These are phyloP conservation scores for Macrosiphum euphorbiae DNA, from an alignment of 2,888 invertebrate genomes.

Conservation along the genomic window DNA sequence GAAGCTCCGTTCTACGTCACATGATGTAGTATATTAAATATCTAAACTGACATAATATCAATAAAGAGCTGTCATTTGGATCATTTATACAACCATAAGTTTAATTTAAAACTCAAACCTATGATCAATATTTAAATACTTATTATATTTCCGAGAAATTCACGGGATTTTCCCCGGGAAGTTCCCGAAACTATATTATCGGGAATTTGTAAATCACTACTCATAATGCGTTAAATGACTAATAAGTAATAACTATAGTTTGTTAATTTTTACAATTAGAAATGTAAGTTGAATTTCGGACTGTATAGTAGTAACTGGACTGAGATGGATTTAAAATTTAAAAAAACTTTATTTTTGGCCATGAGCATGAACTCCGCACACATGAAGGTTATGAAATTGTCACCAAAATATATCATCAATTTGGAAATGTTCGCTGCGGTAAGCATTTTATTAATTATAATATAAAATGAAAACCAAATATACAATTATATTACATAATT, in stretches of 20 bases:
- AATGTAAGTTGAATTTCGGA: constrained; percentile 4
- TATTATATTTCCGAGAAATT: too few relatives aligned
- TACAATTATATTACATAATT: not conserved
- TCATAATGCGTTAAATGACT: too few relatives aligned
- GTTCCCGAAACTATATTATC: too few relatives aligned
- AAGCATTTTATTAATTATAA: not conserved
- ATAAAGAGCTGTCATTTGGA: too few relatives aligned
- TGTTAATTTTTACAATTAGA: not conserved
- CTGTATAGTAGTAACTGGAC: not conserved
- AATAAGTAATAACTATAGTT: not conserved
- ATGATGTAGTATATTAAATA: too few relatives aligned
- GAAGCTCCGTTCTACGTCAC: too few relatives aligned
- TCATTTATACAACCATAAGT: too few relatives aligned
- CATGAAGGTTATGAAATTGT: not conserved
- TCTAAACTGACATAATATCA: too few relatives aligned
- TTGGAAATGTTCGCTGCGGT: not conserved
- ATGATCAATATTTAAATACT: too few relatives aligned
- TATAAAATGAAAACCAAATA: not conserved
- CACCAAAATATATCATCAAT: not conserved
- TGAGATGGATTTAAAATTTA: not conserved
- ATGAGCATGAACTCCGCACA: not conserved
- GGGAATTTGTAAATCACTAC: too few relatives aligned
- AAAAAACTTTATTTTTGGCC: not conserved
- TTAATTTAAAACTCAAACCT: too few relatives aligned
- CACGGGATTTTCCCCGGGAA: too few relatives aligned